Conservation (phyloP, 1,140 invertebrate genomes). For the Camponotus vicinus region DNA sequence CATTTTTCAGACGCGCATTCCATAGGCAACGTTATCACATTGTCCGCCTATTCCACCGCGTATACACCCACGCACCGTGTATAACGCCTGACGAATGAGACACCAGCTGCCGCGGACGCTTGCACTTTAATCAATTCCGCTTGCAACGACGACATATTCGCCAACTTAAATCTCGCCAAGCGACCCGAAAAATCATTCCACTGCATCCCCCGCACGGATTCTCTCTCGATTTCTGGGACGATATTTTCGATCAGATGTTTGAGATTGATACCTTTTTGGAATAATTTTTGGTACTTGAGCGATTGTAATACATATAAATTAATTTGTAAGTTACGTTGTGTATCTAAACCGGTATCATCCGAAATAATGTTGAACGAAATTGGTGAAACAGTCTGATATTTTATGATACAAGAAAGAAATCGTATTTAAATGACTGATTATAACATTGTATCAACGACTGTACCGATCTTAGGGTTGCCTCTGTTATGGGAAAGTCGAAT, state of each 20-base stretch:
- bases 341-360: no score
- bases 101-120: constrained; percentile 16
- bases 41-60: constrained; percentile 36
- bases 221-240: constrained; percentile 10
- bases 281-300: no score
- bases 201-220: background rate
- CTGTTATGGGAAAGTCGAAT: no score
- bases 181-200: background rate
- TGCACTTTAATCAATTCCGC: constrained; percentile 45
- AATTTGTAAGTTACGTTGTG: no score
- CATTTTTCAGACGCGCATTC: constrained; percentile 56
- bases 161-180: constrained; percentile 42
- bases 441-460: no score
- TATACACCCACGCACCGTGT: background rate
- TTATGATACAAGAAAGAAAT: no score
- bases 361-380: no score
- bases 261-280: no score
- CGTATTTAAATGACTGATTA: no score
- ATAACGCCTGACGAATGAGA: constrained; percentile 37
- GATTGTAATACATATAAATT: no score
- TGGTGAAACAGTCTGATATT: no score
- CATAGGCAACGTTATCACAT: constrained; percentile 56
- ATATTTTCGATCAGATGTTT: constrained; percentile 11
- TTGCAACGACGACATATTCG: constrained; percentile 43
- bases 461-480: no score